A percentile compares a stretch with the other conserved stretches of the same genome.
Evolutionary conservation across 2,113 vertebrate genomes (phyloP).

Genomic region (Pygoscelis antarcticus): DNA sequence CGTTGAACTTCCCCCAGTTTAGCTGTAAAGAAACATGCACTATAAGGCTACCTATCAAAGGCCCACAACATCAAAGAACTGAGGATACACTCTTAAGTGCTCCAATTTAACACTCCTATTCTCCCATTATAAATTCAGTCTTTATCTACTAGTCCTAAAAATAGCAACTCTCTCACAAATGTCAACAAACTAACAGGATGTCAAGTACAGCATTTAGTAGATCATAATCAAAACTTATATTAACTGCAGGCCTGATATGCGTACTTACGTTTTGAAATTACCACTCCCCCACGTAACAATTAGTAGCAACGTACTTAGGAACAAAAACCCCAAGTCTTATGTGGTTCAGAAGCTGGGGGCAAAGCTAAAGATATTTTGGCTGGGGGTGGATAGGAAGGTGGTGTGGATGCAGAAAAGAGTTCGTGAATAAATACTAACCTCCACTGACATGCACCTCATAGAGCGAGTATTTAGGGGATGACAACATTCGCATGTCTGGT

Average conservation of each 20-base stretch:
- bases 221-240: not conserved
- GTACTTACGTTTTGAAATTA: not conserved
- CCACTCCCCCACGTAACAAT: not conserved
- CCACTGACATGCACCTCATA: constrained; percentile 98
- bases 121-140: not conserved
- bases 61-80: not conserved
- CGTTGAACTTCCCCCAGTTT: not conserved
- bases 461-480: constrained; percentile 93
- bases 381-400: not conserved
- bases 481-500: constrained; percentile 98
- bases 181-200: not conserved
- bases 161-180: not conserved
- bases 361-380: not conserved
- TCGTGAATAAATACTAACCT: constrained; percentile 80
- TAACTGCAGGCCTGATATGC: not conserved
- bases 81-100: not conserved
- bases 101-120: not conserved
- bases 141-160: not conserved
- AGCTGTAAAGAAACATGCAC: not conserved
- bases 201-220: not conserved
- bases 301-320: not conserved
- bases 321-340: accelerated
- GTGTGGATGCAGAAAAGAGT: not conserved
- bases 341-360: not conserved
- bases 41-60: not conserved